Evolutionary conservation across 1,140 invertebrate genomes (phyloP), one percentile per base, ranked within the genome.

Genomic region (Drosophila persimilis): DNA sequence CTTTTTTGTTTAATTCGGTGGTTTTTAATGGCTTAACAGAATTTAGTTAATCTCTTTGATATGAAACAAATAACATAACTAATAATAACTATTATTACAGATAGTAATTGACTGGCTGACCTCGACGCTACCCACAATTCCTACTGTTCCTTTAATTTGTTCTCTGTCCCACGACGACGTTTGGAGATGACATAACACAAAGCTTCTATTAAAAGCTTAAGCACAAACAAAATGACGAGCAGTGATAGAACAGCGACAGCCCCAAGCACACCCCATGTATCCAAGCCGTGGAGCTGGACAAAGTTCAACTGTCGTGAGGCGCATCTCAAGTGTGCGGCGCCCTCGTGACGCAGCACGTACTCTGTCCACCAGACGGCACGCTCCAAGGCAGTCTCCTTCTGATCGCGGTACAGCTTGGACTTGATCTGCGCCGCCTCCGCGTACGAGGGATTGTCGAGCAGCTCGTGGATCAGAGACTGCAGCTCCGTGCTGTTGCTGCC

Each of bases 331-430:
- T 90, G 80, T 1, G 52, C 47, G 1, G 91, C 91, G 2, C 91
- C 91, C 17, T 92, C 69, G 44, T 94, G 91, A 15, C 92, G 92
- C 1, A 94, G 92, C 1, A 95, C 93, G 66, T 95, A 94, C 77
- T 96, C 95, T 0, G 93, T 92, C 94, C 95, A 96, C 92, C 94
- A 96, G 1, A 95, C 92, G 1, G 94, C 94, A 0, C 93, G 94
- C 17, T 96, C 94, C 52, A 95, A 59, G 0, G 95, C 94, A 1
- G 89, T 89, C 3, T 92, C 75, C 17, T 93, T 93, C 44, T 94
- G 93, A 90, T 97, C 95, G 3, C 72, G 57, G 60, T 89, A 92
- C 4, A 73, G 26, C 3, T 58, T 61, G 0, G 89, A 90, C 9
- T 77, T 86, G 6, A 61, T 26, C 20, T 72, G 50, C 0, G 70